Evolutionary conservation across 2,797 vertebrate genomes (phyloP).

Genomic region (Aulostomus chinensis): DNA sequence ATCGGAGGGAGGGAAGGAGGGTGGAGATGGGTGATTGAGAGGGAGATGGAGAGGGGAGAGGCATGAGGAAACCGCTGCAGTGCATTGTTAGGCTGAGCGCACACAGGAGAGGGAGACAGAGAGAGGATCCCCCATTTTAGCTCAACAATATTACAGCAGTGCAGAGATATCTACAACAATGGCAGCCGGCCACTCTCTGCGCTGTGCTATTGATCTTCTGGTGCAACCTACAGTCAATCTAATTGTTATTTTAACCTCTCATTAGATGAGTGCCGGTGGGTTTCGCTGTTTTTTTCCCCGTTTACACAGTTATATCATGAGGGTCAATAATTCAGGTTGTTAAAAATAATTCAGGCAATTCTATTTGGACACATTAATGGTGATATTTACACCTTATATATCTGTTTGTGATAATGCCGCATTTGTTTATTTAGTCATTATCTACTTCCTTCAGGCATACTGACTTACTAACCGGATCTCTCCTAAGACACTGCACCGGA

Average conservation of each 20-base stretch:
- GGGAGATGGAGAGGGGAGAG: slow-evolving; percentile 36
- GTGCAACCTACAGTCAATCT: slow-evolving; percentile 44
- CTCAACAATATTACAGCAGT: slow-evolving; percentile 73
- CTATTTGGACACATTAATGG: no score
- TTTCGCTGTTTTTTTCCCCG: neutral
- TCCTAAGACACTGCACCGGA: slow-evolving; percentile 77
- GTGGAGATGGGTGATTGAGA: slow-evolving; percentile 30
- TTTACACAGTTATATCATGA: slow-evolving; percentile 1
- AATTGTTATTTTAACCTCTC: slow-evolving; percentile 39
- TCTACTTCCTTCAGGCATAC: slow-evolving; percentile 69
- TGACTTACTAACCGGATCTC: slow-evolving; percentile 80
- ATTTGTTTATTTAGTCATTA: slow-evolving; percentile 62
- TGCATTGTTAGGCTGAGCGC: slow-evolving; percentile 74
- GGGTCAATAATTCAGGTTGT: slow-evolving; percentile 3
- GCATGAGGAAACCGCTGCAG: slow-evolving; percentile 74
- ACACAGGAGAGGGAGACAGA: slow-evolving; percentile 73
- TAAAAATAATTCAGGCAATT: no score
- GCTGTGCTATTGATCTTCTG: slow-evolving; percentile 58
- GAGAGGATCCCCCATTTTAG: slow-evolving; percentile 79
- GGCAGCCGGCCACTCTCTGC: slow-evolving; percentile 51
- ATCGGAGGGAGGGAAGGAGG: neutral
- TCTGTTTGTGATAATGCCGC: slow-evolving; percentile 26
- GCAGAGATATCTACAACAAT: slow-evolving; percentile 74
- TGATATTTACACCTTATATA: neutral
- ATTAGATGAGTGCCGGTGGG: slow-evolving; percentile 10